Evolutionary conservation across 1,140 invertebrate genomes (phyloP).

Genomic region (Euura saliciscinereae): DNA sequence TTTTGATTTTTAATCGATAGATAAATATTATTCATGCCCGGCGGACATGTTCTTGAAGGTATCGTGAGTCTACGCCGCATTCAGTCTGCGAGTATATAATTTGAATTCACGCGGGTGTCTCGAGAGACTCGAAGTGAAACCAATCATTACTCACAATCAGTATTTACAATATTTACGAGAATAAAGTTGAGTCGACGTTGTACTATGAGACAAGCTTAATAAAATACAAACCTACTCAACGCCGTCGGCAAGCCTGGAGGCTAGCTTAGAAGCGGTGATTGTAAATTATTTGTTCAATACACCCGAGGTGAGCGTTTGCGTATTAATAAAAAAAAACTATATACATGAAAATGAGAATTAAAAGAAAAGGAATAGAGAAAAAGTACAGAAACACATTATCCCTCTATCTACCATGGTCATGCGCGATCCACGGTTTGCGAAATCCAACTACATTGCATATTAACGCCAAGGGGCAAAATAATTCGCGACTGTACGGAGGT

Average conservation of each 20-base stretch:
- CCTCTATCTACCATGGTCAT: neutral
- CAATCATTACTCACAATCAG: conserved; percentile 2
- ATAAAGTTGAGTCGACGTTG: neutral
- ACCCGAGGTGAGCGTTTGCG: neutral
- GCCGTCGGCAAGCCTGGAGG: no score
- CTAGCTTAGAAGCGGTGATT: neutral
- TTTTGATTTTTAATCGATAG: no score
- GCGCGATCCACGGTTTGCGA: neutral
- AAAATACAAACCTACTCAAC: neutral
- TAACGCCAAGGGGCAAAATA: neutral
- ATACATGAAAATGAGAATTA: neutral
- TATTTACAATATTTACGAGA: neutral
- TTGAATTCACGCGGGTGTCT: neutral
- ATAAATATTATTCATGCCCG: no score
- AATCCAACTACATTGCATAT: neutral
- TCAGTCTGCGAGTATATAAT: neutral
- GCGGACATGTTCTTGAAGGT: no score
- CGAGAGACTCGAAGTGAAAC: neutral
- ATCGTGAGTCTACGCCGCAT: no score
- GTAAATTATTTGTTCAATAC: conserved; percentile 2
- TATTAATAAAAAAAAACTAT: neutral
- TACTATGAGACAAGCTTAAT: neutral
- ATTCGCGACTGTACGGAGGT: neutral
- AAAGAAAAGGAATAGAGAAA: neutral
- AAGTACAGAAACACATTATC: neutral